These are phyloP conservation scores for Forbesichthys papilliferus DNA, from an alignment of 2,113 vertebrate species.

Conservation along the genomic window DNA sequence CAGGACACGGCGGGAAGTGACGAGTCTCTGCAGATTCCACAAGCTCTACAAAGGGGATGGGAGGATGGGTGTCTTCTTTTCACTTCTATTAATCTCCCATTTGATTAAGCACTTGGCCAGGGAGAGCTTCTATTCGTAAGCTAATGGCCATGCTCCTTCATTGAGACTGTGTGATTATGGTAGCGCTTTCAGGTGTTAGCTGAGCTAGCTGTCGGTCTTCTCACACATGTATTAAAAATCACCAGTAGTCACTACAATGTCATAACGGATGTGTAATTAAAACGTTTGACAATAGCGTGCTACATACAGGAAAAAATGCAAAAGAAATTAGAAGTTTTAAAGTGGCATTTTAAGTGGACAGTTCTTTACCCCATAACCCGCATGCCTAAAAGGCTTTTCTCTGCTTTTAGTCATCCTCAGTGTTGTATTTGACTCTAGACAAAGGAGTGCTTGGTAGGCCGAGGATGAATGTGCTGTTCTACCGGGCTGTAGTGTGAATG, in stretches of 20 bases:
- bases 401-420: slow-evolving; percentile 21
- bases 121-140: slow-evolving; percentile 47
- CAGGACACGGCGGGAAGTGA: slow-evolving; percentile 37
- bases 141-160: slow-evolving; percentile 45
- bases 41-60: slow-evolving; percentile 11
- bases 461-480: slow-evolving; percentile 42
- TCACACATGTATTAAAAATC: background rate
- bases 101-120: slow-evolving; percentile 44
- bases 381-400: slow-evolving; percentile 5
- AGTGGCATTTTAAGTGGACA: background rate
- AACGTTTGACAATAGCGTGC: background rate
- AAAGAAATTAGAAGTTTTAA: background rate
- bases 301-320: background rate
- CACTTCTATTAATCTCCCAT: slow-evolving; percentile 40
- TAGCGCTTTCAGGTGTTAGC: slow-evolving; percentile 6
- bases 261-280: too few relatives aligned
- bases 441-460: slow-evolving; percentile 28
- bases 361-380: slow-evolving; percentile 3
- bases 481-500: slow-evolving; percentile 45
- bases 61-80: background rate
- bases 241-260: background rate
- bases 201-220: background rate
- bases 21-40: slow-evolving; percentile 32
- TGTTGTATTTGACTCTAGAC: slow-evolving; percentile 40
- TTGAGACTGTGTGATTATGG: slow-evolving; percentile 3